These are phyloP conservation scores for Montipora foliosa DNA, from an alignment of 64 coral and sea anemone genomes.

Conservation along the genomic window DNA sequence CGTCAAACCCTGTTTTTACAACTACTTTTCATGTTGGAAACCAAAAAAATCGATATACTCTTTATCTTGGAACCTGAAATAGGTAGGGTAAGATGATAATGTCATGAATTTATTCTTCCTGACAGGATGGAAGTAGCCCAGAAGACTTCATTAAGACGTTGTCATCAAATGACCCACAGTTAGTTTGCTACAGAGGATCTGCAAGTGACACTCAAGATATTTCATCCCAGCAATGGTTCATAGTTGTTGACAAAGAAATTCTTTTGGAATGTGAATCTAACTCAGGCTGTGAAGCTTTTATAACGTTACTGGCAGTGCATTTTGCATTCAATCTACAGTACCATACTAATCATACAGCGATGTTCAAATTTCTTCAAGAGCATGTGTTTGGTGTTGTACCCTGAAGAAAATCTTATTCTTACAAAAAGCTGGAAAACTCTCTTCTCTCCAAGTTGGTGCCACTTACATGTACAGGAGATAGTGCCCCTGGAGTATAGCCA, in stretches of 20 bases:
- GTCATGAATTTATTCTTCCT: background rate
- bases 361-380: slow-evolving; percentile 11
- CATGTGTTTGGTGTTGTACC: slow-evolving; percentile 17
- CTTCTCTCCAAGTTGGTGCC: slow-evolving; percentile 29
- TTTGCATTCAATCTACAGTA: slow-evolving; percentile 37
- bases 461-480: background rate
- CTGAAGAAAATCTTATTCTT: slow-evolving; percentile 27
- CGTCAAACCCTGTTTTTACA: too few species aligned
- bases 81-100: background rate
- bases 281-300: slow-evolving; percentile 24
- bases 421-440: slow-evolving; percentile 36
- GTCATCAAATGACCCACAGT: slow-evolving; percentile 33
- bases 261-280: slow-evolving; percentile 5
- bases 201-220: background rate
- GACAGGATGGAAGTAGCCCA: slow-evolving; percentile 26
- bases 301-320: slow-evolving; percentile 38
- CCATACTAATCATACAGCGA: background rate
- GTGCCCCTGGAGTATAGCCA: too few species aligned
- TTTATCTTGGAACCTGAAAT: background rate
- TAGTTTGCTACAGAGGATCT: slow-evolving; percentile 18
- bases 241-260: slow-evolving; percentile 40
- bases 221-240: slow-evolving; percentile 4
- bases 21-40: too few species aligned
- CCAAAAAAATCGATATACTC: too few species aligned
- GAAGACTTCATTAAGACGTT: slow-evolving; percentile 10